Evolutionary conservation across 2,797 vertebrate genomes (phyloP).

Genomic region (Dallia pectoralis): DNA sequence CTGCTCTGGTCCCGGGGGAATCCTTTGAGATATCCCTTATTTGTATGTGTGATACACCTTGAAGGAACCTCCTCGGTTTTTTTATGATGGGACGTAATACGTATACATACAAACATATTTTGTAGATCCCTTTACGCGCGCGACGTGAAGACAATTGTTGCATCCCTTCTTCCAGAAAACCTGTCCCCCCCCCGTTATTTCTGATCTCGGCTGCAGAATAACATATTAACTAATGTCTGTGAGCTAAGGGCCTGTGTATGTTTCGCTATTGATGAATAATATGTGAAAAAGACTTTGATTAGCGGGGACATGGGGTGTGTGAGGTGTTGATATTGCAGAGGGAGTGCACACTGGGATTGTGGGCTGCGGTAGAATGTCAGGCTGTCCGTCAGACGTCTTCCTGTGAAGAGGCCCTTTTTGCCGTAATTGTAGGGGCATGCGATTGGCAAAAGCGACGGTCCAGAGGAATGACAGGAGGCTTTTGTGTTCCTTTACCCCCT

Average conservation of each 20-base stretch:
- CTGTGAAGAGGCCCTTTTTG: neutral
- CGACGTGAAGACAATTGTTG: neutral
- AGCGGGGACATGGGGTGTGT: neutral
- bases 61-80: neutral
- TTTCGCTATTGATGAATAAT: neutral
- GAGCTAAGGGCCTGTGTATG: neutral
- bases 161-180: neutral
- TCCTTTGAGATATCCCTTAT: neutral
- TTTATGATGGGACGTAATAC: neutral
- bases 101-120: neutral
- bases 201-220: neutral
- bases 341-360: neutral
- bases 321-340: neutral
- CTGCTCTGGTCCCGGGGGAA: neutral
- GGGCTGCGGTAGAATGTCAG: conserved; percentile 9
- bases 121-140: neutral
- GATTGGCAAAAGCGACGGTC: conserved; percentile 2
- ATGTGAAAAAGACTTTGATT: conserved; percentile 2
- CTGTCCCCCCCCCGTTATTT: neutral
- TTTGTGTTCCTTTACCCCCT: conserved; percentile 11
- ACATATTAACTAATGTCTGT: neutral
- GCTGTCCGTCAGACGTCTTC: conserved; percentile 1
- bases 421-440: conserved; percentile 6
- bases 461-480: conserved; percentile 17
- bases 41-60: neutral